Percentiles rank a stretch among this genome's conserved stretches.
phyloP scores from a whole-genome alignment of 2,797 vertebrate genomes.

The Kryptopterus vitreolus region DNA sequence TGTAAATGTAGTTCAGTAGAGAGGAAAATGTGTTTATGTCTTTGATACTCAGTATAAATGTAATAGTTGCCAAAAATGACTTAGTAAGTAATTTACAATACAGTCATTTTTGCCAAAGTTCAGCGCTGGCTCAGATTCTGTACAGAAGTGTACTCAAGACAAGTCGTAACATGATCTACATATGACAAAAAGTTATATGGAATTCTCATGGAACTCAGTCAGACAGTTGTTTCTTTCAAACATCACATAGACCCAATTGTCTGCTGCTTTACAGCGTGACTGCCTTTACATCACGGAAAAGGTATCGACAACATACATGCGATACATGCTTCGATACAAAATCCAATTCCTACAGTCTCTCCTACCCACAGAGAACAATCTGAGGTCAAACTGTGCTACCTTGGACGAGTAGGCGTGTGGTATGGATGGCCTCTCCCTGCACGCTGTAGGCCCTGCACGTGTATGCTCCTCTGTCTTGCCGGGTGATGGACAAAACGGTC shows the following conservation, averaged over 20 bases:
- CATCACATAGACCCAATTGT: conserved; percentile 20
- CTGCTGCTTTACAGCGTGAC: conserved; percentile 34
- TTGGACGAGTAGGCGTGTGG: conserved; percentile 95
- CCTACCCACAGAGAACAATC: not conserved
- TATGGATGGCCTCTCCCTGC: conserved; percentile 95
- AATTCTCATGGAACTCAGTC: too few species aligned
- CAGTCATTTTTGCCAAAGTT: too few species aligned
- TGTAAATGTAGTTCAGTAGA: too few species aligned
- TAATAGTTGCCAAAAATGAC: too few species aligned
- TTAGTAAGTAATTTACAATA: too few species aligned
- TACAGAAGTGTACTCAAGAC: not conserved
- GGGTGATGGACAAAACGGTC: conserved; percentile 85
- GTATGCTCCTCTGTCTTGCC: conserved; percentile 92
- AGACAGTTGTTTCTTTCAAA: conserved; percentile 10
- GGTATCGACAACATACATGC: too few species aligned
- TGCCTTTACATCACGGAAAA: not conserved
- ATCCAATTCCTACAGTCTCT: not conserved
- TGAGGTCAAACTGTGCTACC: conserved; percentile 66
- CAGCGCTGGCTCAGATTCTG: not conserved
- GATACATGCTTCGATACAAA: not conserved
- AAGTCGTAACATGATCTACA: not conserved
- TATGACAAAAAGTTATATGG: not conserved
- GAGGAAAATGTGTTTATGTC: too few species aligned
- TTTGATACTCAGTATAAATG: too few species aligned
- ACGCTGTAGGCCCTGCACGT: conserved; percentile 94